Conservation (phyloP, 1,140 invertebrate species). For the Ceratina calcarata region DNA sequence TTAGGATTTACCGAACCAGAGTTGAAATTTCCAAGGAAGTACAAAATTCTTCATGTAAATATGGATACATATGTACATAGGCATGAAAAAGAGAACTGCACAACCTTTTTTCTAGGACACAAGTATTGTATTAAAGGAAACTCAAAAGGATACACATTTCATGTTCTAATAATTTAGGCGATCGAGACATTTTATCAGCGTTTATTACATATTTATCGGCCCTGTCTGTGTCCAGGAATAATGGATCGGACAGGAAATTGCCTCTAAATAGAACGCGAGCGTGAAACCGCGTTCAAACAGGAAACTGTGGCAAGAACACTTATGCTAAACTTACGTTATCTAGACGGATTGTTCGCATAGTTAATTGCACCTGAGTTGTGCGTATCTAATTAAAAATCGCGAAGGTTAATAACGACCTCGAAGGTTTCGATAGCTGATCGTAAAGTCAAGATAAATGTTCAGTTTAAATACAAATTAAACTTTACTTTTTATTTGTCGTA, state of each 20-base stretch:
- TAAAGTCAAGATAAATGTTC: background rate
- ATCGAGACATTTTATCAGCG: conserved; percentile 13
- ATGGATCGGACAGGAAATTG: conserved; percentile 33
- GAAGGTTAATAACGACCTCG: conserved; percentile 34
- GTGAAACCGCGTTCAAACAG: conserved; percentile 28
- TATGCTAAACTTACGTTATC: conserved; percentile 6
- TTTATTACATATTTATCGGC: conserved; percentile 51
- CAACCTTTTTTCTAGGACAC: background rate
- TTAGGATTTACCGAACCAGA: conserved; percentile 29
- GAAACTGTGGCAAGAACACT: conserved; percentile 9
- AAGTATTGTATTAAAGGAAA: background rate
- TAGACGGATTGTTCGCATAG: conserved; percentile 46
- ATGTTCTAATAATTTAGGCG: conserved; percentile 8
- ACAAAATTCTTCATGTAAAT: conserved; percentile 53
- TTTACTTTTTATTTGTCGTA: no score
- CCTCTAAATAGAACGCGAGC: conserved; percentile 39
- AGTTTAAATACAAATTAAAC: no score
- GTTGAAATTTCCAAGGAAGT: conserved; percentile 47
- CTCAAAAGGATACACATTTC: background rate
- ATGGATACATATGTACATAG: conserved; percentile 30
- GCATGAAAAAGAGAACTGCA: background rate
- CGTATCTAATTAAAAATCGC: conserved; percentile 41
- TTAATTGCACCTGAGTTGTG: conserved; percentile 43
- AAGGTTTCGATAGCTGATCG: conserved; percentile 15
- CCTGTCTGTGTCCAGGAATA: conserved; percentile 21